phyloP scores from a whole-genome alignment of 1,140 invertebrate genomes.

The Drosophila santomea region DNA sequence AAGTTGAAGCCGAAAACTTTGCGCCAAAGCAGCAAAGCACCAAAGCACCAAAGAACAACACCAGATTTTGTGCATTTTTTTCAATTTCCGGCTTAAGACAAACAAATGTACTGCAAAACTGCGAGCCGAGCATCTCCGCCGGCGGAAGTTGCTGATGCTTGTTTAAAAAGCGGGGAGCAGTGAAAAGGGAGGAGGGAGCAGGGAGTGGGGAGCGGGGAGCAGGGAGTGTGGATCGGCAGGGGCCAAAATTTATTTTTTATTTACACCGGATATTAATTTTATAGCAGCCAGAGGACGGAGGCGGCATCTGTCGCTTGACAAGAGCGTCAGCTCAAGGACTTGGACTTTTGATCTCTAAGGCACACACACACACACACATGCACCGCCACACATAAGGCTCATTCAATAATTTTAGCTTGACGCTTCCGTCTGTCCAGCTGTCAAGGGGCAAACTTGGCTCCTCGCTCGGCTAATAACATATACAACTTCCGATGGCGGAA shows the following conservation, averaged over 20 bases:
- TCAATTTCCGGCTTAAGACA: slow-evolving; percentile 82
- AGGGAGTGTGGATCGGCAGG: slow-evolving; percentile 16
- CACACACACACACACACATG: slow-evolving; percentile 16
- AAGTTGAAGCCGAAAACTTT: slow-evolving; percentile 67
- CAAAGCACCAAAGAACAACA: slow-evolving; percentile 61
- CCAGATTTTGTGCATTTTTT: slow-evolving; percentile 61
- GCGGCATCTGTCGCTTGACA: slow-evolving; percentile 62
- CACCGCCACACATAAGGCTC: slow-evolving; percentile 19
- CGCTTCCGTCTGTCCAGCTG: slow-evolving; percentile 74
- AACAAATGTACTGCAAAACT: slow-evolving; percentile 73
- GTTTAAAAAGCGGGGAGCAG: slow-evolving; percentile 52
- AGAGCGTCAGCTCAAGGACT: slow-evolving; percentile 55
- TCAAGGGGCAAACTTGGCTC: slow-evolving; percentile 58
- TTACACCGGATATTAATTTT: slow-evolving; percentile 83
- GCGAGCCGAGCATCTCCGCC: slow-evolving; percentile 46
- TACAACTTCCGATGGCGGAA: slow-evolving; percentile 75
- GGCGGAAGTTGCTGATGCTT: slow-evolving; percentile 74
- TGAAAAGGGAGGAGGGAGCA: no score
- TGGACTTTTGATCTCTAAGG: slow-evolving; percentile 69
- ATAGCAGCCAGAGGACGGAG: slow-evolving; percentile 55
- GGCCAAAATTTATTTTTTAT: slow-evolving; percentile 68
- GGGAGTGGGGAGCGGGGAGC: no score
- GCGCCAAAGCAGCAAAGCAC: slow-evolving; percentile 51
- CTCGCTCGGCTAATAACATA: slow-evolving; percentile 75
- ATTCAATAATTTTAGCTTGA: slow-evolving; percentile 72